Conservation (phyloP, 2,113 vertebrate species). For the Ctenomys sociabilis region DNA sequence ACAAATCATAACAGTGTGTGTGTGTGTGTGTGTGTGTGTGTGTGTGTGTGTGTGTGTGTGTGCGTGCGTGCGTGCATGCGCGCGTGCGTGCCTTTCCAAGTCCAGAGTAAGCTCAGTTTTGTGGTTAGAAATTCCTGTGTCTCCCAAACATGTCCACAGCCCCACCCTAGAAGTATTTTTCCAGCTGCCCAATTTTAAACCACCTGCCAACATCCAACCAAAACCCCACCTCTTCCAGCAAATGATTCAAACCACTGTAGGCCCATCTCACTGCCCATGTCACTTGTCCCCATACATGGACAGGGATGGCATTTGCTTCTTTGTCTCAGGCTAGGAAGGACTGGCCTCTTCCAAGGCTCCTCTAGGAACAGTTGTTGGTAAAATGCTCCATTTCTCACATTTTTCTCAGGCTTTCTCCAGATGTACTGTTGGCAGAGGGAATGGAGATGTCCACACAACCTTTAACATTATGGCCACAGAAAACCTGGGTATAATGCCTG, state of each 20-base stretch:
- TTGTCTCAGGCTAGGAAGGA: neutral
- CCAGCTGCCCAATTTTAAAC: neutral
- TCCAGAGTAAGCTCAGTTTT: neutral
- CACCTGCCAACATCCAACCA: neutral
- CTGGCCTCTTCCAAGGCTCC: neutral
- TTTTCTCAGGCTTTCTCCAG: neutral
- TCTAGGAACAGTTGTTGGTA: neutral
- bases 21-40: neutral
- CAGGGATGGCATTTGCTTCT: neutral
- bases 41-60: no score
- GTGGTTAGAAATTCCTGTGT: neutral
- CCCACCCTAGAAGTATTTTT: neutral
- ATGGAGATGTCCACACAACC: neutral
- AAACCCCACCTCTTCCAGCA: neutral
- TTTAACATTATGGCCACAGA: neutral
- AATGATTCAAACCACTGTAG: neutral
- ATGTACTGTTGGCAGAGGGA: neutral
- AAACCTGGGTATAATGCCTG: neutral
- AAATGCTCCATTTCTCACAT: neutral
- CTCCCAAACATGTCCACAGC: neutral
- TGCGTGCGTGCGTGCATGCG: neutral
- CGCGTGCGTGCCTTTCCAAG: neutral
- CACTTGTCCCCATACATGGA: fast-evolving
- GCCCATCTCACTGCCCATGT: neutral
- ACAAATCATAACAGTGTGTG: neutral